Percentiles rank a stretch among this genome's conserved stretches.
These are phyloP conservation scores for Dicentrarchus labrax DNA, from an alignment of 2,113 vertebrate species.

Conservation along the genomic window DNA sequence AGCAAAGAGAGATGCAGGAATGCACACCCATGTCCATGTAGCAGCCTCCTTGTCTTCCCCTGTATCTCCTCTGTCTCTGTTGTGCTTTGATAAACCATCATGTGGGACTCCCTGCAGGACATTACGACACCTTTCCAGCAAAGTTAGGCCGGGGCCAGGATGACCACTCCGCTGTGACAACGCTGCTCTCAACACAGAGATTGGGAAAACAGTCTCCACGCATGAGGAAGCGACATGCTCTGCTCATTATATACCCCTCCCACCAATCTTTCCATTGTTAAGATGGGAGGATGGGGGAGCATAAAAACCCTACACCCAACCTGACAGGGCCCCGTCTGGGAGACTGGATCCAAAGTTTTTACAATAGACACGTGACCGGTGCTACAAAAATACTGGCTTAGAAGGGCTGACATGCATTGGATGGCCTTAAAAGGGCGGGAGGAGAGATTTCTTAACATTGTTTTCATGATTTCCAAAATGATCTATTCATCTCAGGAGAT, in stretches of 20 bases:
- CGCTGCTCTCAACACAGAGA: constrained; percentile 47
- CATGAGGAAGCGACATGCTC: constrained; percentile 56
- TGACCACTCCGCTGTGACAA: constrained; percentile 48
- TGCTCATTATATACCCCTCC: constrained; percentile 60
- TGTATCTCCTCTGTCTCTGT: constrained; percentile 17
- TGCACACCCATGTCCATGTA: neutral
- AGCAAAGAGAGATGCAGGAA: constrained; percentile 22
- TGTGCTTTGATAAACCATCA: constrained; percentile 39
- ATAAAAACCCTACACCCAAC: constrained; percentile 49
- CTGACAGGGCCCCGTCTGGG: constrained; percentile 58
- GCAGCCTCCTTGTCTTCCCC: constrained; percentile 2
- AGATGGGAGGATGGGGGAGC: constrained; percentile 36
- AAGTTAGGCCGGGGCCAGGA: neutral
- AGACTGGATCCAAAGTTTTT: constrained; percentile 59
- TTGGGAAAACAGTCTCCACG: constrained; percentile 59
- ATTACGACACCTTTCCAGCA: constrained; percentile 38
- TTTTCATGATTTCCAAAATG: constrained; percentile 18
- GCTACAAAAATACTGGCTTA: constrained; percentile 60
- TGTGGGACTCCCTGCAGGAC: constrained; percentile 45
- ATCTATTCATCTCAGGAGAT: constrained; percentile 1
- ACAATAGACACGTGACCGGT: constrained; percentile 59
- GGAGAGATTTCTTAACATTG: neutral
- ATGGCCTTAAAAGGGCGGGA: constrained; percentile 35
- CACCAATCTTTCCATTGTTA: constrained; percentile 70
- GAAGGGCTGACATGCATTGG: constrained; percentile 32